Evolutionary conservation across 2,797 vertebrate species (phyloP).

Genomic region (Furcifer pardalis): DNA sequence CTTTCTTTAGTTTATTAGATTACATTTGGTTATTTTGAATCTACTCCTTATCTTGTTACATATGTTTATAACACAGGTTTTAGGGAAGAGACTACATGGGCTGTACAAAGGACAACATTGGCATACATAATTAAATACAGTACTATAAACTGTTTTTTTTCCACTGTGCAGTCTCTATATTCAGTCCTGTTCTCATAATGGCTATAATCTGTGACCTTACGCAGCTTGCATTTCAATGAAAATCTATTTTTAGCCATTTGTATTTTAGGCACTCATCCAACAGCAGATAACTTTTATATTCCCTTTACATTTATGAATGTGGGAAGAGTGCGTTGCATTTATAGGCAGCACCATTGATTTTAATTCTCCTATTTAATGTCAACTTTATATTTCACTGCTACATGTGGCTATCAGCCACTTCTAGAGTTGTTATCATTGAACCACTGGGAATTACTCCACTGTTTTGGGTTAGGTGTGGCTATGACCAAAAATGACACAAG

Average conservation of each 20-base stretch:
- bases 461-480: not conserved
- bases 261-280: slow-evolving; percentile 11
- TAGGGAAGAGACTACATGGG: rapidly evolving
- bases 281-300: slow-evolving; percentile 5
- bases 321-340: slow-evolving; percentile 20
- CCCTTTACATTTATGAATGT: not conserved
- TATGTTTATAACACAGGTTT: not conserved
- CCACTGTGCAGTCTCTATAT: not conserved
- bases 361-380: not conserved
- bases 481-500: not conserved
- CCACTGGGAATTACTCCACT: not conserved
- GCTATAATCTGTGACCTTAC: not conserved
- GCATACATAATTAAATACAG: not conserved
- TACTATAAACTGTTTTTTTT: not conserved
- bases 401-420: not conserved
- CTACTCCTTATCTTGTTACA: not conserved
- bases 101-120: not conserved
- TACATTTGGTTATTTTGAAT: not conserved
- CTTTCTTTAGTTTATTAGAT: not conserved
- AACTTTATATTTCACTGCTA: slow-evolving; percentile 8
- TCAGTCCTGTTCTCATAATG: not conserved
- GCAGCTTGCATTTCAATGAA: not conserved
- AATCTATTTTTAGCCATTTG: slow-evolving; percentile 25
- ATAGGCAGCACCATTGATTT: slow-evolving; percentile 4
- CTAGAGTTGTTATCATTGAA: slow-evolving; percentile 9